Percentiles rank a stretch among this genome's conserved stretches.
These are phyloP conservation scores for Palythoa grandiflora DNA, from an alignment of 92 coral and sea anemone species.

Conservation along the genomic window DNA sequence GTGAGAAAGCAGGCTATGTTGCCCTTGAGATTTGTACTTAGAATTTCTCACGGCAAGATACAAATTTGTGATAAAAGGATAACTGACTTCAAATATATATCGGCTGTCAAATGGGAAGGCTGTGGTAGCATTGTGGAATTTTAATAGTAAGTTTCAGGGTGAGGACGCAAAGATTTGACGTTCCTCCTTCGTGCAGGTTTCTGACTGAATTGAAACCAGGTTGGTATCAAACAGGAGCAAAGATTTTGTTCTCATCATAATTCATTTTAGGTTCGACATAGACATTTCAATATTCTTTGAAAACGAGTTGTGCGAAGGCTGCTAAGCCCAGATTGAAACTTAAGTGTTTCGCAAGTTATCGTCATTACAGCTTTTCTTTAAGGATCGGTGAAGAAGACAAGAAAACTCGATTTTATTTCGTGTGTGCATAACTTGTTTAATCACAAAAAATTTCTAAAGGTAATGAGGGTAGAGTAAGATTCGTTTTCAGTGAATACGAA, in stretches of 20 bases:
- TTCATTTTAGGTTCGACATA: background rate
- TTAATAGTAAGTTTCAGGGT: background rate
- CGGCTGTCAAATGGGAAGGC: slow-evolving; percentile 47
- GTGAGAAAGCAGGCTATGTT: slow-evolving; percentile 91
- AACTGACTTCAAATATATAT: slow-evolving; percentile 68
- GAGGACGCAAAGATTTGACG: background rate
- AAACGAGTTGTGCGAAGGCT: background rate
- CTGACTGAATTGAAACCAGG: slow-evolving; percentile 5
- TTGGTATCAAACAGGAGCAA: slow-evolving; percentile 17
- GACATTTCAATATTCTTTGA: background rate
- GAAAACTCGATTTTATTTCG: background rate
- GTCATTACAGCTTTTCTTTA: background rate
- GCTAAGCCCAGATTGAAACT: background rate
- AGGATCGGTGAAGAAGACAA: background rate
- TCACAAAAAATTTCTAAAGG: background rate
- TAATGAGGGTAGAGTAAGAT: background rate
- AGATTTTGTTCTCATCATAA: slow-evolving; percentile 5
- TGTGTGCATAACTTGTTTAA: background rate
- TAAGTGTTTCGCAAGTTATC: background rate
- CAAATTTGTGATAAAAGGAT: slow-evolving; percentile 80
- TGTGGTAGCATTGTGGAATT: background rate
- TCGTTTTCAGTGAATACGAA: background rate
- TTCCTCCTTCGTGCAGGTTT: slow-evolving; percentile 1
- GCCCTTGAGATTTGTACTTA: slow-evolving; percentile 80
- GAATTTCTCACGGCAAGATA: slow-evolving; percentile 91